These are phyloP conservation scores for Chesias legatella DNA, from an alignment of 2,888 invertebrate species.

Conservation along the genomic window DNA sequence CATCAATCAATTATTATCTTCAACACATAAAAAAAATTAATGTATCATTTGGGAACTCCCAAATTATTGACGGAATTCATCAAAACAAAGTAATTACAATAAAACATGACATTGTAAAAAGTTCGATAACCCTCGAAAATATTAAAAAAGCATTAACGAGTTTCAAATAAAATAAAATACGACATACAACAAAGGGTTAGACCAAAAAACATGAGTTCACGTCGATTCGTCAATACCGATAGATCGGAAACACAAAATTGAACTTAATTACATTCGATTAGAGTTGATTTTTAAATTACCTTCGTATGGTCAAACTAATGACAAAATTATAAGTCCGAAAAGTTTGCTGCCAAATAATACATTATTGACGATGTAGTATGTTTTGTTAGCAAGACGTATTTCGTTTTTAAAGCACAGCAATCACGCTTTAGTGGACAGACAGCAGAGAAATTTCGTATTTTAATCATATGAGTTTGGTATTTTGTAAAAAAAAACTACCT, in stretches of 20 bases:
- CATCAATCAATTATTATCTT: too few relatives aligned
- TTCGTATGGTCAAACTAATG: neutral
- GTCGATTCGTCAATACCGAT: conserved; percentile 1
- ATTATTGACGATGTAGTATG: conserved; percentile 6
- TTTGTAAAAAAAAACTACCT: too few relatives aligned
- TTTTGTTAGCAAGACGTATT: conserved; percentile 5
- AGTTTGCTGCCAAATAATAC: conserved; percentile 7
- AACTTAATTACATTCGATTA: neutral
- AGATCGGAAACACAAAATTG: neutral
- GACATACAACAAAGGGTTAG: conserved; percentile 18
- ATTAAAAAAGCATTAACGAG: conserved; percentile 38
- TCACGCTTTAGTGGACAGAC: neutral
- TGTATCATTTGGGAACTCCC: neutral
- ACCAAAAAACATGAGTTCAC: conserved; percentile 16
- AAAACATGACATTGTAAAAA: conserved; percentile 37
- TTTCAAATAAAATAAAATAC: conserved; percentile 26
- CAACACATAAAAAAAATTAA: too few relatives aligned
- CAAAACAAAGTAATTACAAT: conserved; percentile 16
- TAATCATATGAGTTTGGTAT: too few relatives aligned
- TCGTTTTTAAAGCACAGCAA: conserved; percentile 7
- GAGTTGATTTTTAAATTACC: neutral
- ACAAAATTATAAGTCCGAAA: conserved; percentile 8
- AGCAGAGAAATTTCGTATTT: neutral
- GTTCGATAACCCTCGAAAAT: conserved; percentile 38
- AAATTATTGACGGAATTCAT: conserved; percentile 9